Percentiles rank a stretch among this genome's conserved stretches.
Evolutionary conservation across 2,797 vertebrate genomes (phyloP).

Genomic region (Neosilurus hyrtlii): DNA sequence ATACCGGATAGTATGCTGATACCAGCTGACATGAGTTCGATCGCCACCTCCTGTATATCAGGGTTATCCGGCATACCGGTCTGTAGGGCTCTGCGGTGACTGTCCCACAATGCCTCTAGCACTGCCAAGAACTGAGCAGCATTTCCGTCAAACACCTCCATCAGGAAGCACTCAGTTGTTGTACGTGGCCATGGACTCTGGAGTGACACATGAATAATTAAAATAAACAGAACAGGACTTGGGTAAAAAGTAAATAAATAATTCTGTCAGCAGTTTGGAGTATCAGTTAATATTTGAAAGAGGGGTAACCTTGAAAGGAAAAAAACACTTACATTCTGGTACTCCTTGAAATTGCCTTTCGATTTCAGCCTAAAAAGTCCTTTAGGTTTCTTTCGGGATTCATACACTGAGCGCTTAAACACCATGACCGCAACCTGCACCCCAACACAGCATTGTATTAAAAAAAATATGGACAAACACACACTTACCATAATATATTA

Average conservation of each 20-base stretch:
- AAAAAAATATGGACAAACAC: slow-evolving; percentile 16
- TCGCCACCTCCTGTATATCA: slow-evolving; percentile 75
- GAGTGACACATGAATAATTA: background rate
- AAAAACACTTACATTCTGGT: slow-evolving; percentile 70
- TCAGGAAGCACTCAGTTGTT: slow-evolving; percentile 75
- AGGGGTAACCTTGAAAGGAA: background rate
- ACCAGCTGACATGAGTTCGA: slow-evolving; percentile 87
- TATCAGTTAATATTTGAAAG: background rate
- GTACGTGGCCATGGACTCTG: slow-evolving; percentile 81
- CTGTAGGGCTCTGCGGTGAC: slow-evolving; percentile 67
- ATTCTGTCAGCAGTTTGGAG: background rate
- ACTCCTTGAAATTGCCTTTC: slow-evolving; percentile 73
- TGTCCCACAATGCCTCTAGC: slow-evolving; percentile 83
- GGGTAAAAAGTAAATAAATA: slow-evolving; percentile 45
- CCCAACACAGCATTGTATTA: slow-evolving; percentile 30
- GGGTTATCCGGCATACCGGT: slow-evolving; percentile 72
- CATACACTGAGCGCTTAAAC: slow-evolving; percentile 86
- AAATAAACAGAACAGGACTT: slow-evolving; percentile 53
- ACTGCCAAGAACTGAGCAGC: slow-evolving; percentile 84
- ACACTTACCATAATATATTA: background rate
- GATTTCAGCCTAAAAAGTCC: slow-evolving; percentile 64
- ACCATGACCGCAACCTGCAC: slow-evolving; percentile 86
- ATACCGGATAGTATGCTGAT: slow-evolving; percentile 83
- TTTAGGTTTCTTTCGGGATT: slow-evolving; percentile 77
- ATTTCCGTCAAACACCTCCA: slow-evolving; percentile 79